These are phyloP conservation scores for Sylvia atricapilla DNA, from an alignment of 2,113 vertebrate genomes.

Conservation along the genomic window DNA sequence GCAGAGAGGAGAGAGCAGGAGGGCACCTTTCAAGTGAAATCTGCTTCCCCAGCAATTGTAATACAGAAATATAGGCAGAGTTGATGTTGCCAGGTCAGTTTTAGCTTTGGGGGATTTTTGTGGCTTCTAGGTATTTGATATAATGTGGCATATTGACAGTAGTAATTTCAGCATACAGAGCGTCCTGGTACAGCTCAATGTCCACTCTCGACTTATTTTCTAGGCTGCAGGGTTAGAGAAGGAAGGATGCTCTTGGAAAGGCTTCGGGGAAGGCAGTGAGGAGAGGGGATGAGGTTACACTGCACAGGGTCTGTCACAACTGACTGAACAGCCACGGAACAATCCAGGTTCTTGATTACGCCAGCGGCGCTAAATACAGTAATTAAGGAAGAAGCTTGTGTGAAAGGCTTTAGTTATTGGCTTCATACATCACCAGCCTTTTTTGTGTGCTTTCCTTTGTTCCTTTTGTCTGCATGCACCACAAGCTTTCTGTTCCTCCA, in stretches of 20 bases:
- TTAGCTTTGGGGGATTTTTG: not conserved
- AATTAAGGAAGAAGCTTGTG: constrained; percentile 38
- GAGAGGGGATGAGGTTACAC: not conserved
- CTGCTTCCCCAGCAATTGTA: not conserved
- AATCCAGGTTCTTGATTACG: not conserved
- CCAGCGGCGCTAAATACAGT: not conserved
- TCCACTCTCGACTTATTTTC: not conserved
- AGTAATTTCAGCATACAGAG: not conserved
- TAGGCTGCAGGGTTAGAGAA: not conserved
- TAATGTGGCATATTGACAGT: not conserved
- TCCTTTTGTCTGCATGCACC: not conserved
- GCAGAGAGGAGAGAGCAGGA: not conserved
- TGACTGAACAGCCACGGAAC: not conserved
- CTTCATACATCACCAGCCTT: not conserved
- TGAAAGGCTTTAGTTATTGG: constrained; percentile 26
- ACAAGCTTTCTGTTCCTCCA: not conserved
- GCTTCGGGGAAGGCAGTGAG: not conserved
- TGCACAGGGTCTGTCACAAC: not conserved
- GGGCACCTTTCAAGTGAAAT: not conserved
- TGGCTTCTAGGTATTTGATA: not conserved
- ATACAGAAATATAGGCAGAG: not conserved
- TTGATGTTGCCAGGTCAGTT: not conserved
- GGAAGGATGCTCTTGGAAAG: not conserved
- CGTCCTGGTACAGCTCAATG: not conserved
- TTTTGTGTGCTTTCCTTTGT: not conserved